phyloP scores from a whole-genome alignment of 2,797 vertebrate genomes.

The Arvicola amphibius region DNA sequence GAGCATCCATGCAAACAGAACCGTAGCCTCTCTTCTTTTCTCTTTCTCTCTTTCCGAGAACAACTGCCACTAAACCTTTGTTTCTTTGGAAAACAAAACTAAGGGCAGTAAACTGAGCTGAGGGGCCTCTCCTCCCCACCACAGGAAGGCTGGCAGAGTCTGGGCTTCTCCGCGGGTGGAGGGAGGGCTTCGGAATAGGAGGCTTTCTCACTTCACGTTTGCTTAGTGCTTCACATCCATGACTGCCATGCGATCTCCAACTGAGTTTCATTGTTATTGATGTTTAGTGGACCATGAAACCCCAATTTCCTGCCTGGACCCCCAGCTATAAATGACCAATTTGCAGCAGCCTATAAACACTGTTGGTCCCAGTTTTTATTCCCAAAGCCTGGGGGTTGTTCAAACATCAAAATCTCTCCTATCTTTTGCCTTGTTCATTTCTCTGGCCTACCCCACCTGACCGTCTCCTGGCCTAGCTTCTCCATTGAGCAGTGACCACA shows the following conservation, averaged over 20 bases:
- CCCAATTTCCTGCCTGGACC: conserved; percentile 52
- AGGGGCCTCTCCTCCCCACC: not conserved
- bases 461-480: not conserved
- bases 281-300: conserved; percentile 60
- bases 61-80: not conserved
- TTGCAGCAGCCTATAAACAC: conserved; percentile 41
- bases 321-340: conserved; percentile 16
- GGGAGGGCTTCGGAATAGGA: rapidly evolving
- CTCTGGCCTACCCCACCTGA: not conserved
- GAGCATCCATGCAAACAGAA: too few species aligned
- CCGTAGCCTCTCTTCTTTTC: not conserved
- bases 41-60: not conserved
- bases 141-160: too few species aligned
- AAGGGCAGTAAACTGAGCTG: not conserved
- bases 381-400: not conserved
- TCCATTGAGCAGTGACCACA: too few species aligned
- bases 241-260: not conserved
- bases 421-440: not conserved
- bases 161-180: not conserved
- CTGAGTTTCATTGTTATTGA: conserved; percentile 35
- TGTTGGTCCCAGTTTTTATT: not conserved
- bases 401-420: not conserved
- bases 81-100: not conserved
- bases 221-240: not conserved
- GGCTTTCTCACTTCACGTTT: not conserved